Percentiles rank a stretch among this genome's conserved stretches.
Evolutionary conservation across 2,888 invertebrate species (phyloP).

Genomic region (Leistus spinibarbis): DNA sequence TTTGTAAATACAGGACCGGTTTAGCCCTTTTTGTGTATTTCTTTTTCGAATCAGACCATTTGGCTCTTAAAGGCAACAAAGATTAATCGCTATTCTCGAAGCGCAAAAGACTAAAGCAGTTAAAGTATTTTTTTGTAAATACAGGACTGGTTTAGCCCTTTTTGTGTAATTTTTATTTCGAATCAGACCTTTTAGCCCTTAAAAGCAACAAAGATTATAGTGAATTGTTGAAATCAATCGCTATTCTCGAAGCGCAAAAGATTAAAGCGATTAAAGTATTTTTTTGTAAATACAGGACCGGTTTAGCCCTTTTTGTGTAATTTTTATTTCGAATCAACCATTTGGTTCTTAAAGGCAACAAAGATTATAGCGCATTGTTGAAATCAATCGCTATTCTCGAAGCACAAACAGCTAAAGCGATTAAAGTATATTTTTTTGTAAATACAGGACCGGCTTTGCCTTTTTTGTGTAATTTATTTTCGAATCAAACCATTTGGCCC

Average conservation of each 20-base stretch:
- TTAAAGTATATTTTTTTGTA: too few species aligned
- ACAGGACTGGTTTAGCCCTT: too few species aligned
- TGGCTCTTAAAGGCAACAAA: constrained; percentile 82
- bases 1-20: too few species aligned
- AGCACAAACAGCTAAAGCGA: constrained; percentile 72
- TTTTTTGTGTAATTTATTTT: too few species aligned
- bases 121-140: too few species aligned
- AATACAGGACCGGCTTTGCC: too few species aligned
- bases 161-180: constrained; percentile 84
- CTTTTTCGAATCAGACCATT: constrained; percentile 89
- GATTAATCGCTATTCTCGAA: constrained; percentile 80
- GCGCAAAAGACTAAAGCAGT: constrained; percentile 74
- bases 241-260: too few species aligned
- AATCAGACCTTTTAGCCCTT: constrained; percentile 86
- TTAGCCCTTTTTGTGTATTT: too few species aligned
- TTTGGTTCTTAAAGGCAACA: constrained; percentile 81
- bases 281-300: background rate
- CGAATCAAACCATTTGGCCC: constrained; percentile 86
- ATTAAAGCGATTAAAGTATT: too few species aligned
- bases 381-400: constrained; percentile 79
- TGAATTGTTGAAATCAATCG: too few species aligned
- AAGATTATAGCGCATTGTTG: constrained; percentile 78
- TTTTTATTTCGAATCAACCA: constrained; percentile 92
- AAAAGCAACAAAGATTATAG: constrained; percentile 83
- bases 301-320: background rate